A percentile compares a stretch with the other conserved stretches of the same genome.
Conservation (phyloP, 2,113 vertebrate species). For the Colinus virginianus region DNA sequence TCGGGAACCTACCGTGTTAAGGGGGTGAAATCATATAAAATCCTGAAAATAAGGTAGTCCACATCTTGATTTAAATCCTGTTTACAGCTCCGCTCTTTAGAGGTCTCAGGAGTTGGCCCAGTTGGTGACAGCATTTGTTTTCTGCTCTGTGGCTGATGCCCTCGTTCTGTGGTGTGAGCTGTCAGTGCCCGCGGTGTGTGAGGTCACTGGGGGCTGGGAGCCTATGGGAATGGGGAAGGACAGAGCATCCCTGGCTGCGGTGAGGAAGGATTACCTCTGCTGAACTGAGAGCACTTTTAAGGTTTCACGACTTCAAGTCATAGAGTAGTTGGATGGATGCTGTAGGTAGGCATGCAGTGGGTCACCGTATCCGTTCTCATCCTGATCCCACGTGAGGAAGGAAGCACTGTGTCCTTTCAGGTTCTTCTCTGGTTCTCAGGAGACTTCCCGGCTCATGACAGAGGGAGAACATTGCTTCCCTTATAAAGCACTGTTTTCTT, state of each 20-base stretch:
- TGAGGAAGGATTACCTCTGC: not conserved
- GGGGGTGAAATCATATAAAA: rapidly evolving
- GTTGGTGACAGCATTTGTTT: not conserved
- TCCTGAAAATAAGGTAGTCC: not conserved
- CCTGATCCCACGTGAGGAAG: not conserved
- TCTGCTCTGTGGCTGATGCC: not conserved
- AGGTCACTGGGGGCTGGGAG: not conserved
- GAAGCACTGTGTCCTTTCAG: not conserved
- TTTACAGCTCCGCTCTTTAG: not conserved
- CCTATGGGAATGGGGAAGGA: not conserved
- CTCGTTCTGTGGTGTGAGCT: not conserved
- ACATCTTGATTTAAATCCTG: not conserved
- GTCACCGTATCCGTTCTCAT: not conserved
- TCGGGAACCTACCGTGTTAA: not conserved
- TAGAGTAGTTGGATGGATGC: not conserved
- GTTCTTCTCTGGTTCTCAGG: not conserved
- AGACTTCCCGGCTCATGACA: not conserved
- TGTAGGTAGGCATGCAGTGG: not conserved
- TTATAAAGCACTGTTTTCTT: not conserved
- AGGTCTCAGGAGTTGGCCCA: not conserved
- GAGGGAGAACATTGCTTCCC: not conserved
- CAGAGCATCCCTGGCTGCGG: not conserved
- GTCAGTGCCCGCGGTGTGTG: rapidly evolving
- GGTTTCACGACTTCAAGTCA: not conserved
- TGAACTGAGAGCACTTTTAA: not conserved